Percentiles rank a stretch among this genome's conserved stretches.
phyloP scores from a whole-genome alignment of 2,113 vertebrate genomes.

The Myrmecophaga tridactyla region DNA sequence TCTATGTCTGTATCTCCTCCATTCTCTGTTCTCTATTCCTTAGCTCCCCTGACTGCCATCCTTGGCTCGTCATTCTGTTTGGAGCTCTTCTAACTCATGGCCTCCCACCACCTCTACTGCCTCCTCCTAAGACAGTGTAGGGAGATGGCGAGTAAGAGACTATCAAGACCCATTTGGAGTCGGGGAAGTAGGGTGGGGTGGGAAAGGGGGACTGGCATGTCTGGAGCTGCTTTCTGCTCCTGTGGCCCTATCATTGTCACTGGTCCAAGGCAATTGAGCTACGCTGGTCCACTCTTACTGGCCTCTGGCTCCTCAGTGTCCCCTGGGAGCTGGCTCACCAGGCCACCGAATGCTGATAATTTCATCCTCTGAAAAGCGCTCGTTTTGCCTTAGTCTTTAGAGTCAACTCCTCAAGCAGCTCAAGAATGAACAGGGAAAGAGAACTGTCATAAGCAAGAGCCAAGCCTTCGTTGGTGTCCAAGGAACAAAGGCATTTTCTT shows the following conservation, averaged over 20 bases:
- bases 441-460: not conserved
- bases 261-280: not conserved
- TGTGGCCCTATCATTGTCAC: not conserved
- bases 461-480: not conserved
- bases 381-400: not conserved
- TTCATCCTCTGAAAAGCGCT: not conserved
- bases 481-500: not conserved
- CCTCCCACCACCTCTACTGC: not conserved
- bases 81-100: not conserved
- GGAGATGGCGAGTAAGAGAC: not conserved
- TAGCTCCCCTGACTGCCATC: not conserved
- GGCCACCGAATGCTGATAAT: not conserved
- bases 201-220: no score
- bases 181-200: not conserved
- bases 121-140: not conserved
- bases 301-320: not conserved
- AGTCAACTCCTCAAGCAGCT: not conserved
- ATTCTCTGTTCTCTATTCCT: not conserved
- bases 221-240: not conserved
- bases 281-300: not conserved
- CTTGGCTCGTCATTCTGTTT: not conserved
- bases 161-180: rapidly evolving
- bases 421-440: not conserved
- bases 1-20: rapidly evolving
- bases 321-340: not conserved